These are phyloP conservation scores for Drosophila athabasca DNA, from an alignment of 1,140 invertebrate genomes.

Conservation along the genomic window DNA sequence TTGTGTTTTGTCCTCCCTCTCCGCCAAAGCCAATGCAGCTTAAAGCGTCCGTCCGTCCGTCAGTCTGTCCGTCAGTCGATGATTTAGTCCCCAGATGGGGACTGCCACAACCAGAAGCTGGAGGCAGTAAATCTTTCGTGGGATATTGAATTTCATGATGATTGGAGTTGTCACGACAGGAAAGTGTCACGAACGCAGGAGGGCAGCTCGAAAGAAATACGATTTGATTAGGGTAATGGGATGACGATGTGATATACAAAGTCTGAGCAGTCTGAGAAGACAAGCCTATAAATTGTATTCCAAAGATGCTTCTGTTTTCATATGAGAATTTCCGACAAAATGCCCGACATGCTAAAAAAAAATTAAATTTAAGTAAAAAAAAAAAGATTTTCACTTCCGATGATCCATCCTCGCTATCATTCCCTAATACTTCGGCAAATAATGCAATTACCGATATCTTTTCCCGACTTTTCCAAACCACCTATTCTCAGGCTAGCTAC, in stretches of 20 bases:
- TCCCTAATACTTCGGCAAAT: too few relatives aligned
- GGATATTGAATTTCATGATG: constrained; percentile 45
- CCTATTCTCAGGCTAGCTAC: too few relatives aligned
- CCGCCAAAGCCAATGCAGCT: constrained; percentile 53
- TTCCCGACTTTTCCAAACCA: too few relatives aligned
- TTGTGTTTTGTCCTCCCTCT: constrained; percentile 17
- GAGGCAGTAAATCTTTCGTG: constrained; percentile 25
- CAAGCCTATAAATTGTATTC: too few relatives aligned
- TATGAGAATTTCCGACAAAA: too few relatives aligned
- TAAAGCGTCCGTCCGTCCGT: constrained; percentile 53
- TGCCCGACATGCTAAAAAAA: too few relatives aligned
- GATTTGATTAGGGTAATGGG: constrained; percentile 2
- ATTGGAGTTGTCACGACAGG: constrained; percentile 39
- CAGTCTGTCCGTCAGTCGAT: constrained; percentile 41
- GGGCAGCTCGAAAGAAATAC: not conserved
- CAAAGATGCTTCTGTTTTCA: too few relatives aligned
- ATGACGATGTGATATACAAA: not conserved
- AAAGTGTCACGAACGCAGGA: not conserved
- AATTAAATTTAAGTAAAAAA: too few relatives aligned
- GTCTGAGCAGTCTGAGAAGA: too few relatives aligned
- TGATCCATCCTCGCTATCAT: too few relatives aligned
- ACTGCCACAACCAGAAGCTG: not conserved
- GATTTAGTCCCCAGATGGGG: constrained; percentile 44
- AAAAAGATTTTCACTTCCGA: too few relatives aligned
- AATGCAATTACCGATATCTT: too few relatives aligned